These are phyloP conservation scores for Meloidogyne exigua DNA, from an alignment of 1,140 invertebrate genomes.

Conservation along the genomic window DNA sequence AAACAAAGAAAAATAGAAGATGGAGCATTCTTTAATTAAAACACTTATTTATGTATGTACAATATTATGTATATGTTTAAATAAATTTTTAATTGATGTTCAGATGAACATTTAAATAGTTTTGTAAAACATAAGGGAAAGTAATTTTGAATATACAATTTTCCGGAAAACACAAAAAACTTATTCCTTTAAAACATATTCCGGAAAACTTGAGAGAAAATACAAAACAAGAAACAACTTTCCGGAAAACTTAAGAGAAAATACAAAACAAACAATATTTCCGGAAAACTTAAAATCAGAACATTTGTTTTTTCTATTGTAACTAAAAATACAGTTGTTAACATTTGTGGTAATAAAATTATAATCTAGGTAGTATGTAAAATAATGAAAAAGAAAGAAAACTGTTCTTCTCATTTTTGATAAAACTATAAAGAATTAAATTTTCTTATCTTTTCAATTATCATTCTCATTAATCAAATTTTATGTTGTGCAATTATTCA, in stretches of 20 bases:
- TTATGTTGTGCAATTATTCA: not conserved
- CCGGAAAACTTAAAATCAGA: no score
- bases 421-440: not conserved
- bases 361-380: no score
- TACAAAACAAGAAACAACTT: not conserved
- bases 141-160: not conserved
- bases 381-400: no score
- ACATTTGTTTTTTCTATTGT: no score
- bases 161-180: not conserved
- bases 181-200: not conserved
- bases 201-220: not conserved
- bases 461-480: not conserved
- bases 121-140: no score
- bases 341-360: no score
- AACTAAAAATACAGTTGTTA: no score
- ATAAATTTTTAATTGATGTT: no score
- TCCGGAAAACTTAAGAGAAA: no score
- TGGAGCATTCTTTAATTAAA: not conserved
- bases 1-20: not conserved
- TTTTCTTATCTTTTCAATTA: slow-evolving; percentile 1
- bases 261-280: not conserved
- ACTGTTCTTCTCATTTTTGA: not conserved
- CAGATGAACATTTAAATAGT: no score
- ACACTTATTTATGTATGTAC: not conserved
- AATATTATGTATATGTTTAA: not conserved